Base-by-base conservation (phyloP, 2,888 invertebrate genomes). In the Mythimna lalbum region DNA sequence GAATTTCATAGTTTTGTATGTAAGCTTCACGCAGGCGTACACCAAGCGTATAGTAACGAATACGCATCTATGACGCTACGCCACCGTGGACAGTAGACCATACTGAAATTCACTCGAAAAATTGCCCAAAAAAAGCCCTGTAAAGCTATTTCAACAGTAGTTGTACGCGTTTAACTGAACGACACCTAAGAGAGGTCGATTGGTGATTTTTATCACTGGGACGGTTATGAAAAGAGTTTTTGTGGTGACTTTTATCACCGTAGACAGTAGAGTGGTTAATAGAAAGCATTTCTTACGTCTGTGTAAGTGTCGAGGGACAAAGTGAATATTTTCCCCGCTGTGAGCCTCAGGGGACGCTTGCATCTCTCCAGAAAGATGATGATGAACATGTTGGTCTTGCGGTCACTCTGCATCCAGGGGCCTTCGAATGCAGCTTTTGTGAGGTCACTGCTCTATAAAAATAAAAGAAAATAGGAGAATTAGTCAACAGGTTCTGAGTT, bases 281-380 rank as follows among this genome's bases (percentile, higher is more conserved):
- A 47, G 6, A 62, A 39, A 39, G 4, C 21, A 4, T 60, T 27
- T 72, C 94, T 94, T 90, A 96, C 96, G 72, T 93, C 89, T 39
- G 96, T 96, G 71, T 96, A 95, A 31, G 96, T 96, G 65, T 93
- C 91, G 39, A 96, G 90, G 4, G 96, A 96, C 23, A 97, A 90
- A 1, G 91, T 96, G 73, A 95, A 95, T 81, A 96, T 93, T 87
- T 96, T 96, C 10, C 96, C 96, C 39, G 96, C 96, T 0, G 95
- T 95, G 5, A 96, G 92, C 52, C 90, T 89, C 62, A 96, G 87
- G 1, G 96, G 96, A 23, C 92, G 93, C 78, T 96, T 96, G 81
- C 96, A 95, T 80, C 96, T 91, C 73, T 95, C 95, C 81, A 96
- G 88, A 69, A 96, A 95, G 31, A 96, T 88, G 31, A 96, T 89